Conservation (phyloP, 2,113 vertebrate species). For the Sinocyclocheilus grahami region DNA sequence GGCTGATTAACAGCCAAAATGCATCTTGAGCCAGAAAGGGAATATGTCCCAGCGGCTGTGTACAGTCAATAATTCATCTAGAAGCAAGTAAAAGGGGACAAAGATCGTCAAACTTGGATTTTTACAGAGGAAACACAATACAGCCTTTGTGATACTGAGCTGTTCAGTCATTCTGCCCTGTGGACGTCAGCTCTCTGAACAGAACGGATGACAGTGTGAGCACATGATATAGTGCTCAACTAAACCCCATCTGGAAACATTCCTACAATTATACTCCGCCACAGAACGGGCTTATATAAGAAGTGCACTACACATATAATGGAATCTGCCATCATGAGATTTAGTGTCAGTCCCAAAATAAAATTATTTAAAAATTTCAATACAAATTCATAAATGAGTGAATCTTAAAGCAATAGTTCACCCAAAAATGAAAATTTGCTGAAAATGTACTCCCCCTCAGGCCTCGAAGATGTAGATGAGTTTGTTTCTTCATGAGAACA, state of each 20-base stretch:
- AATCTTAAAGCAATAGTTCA: too few relatives aligned
- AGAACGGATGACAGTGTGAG: constrained; percentile 28
- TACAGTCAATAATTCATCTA: constrained; percentile 62
- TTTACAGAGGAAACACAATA: constrained; percentile 38
- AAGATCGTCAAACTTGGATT: constrained; percentile 40
- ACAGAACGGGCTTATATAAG: constrained; percentile 67
- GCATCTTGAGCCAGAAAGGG: constrained; percentile 70
- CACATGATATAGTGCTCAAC: constrained; percentile 42
- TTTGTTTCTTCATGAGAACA: too few relatives aligned
- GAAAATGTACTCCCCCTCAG: too few relatives aligned
- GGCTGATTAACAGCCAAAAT: constrained; percentile 70
- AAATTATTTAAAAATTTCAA: too few relatives aligned
- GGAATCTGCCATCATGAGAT: neutral
- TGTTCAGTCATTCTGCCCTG: neutral
- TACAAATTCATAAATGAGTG: too few relatives aligned
- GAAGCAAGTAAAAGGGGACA: constrained; percentile 27
- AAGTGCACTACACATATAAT: neutral
- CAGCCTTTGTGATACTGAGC: constrained; percentile 9
- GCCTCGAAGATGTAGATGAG: too few relatives aligned
- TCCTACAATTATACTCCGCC: constrained; percentile 61
- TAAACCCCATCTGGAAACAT: constrained; percentile 61
- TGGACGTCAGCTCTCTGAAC: constrained; percentile 22
- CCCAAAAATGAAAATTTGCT: neutral
- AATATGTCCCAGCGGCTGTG: constrained; percentile 67
- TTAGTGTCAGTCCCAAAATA: neutral